Percentiles rank a stretch among this genome's conserved stretches.
Conservation (phyloP, 2,888 invertebrate species). For the Noctua comes region DNA sequence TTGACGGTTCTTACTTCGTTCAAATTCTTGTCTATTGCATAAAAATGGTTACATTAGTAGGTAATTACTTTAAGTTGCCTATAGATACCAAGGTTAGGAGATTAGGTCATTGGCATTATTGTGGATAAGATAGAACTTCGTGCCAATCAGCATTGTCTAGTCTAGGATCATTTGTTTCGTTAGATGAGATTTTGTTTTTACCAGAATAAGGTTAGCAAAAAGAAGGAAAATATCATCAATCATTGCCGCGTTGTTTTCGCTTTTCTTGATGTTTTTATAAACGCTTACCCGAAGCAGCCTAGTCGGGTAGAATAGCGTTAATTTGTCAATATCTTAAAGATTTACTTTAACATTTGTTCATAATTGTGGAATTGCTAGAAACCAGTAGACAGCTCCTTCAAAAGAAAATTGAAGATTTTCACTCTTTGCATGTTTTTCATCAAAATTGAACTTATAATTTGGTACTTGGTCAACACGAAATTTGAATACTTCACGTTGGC, state of each 20-base stretch:
- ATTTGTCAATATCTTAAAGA: background rate
- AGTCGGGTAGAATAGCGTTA: background rate
- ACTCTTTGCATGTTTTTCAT: no score
- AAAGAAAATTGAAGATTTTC: background rate
- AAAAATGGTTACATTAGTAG: no score
- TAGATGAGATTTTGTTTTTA: constrained; percentile 26
- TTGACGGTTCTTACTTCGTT: no score
- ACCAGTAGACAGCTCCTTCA: no score
- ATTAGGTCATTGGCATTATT: constrained; percentile 8
- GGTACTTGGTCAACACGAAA: background rate
- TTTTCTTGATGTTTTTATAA: constrained; percentile 21
- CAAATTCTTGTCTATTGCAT: no score
- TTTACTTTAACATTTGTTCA: background rate
- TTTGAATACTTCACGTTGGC: background rate
- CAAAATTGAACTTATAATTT: background rate
- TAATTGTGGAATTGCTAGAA: background rate
- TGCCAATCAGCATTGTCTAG: constrained; percentile 2
- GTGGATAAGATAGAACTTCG: background rate
- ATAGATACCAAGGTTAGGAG: background rate
- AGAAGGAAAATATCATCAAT: constrained; percentile 35
- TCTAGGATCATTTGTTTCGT: constrained; percentile 12
- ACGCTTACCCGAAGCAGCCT: background rate
- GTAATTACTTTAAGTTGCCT: no score
- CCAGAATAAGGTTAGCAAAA: constrained; percentile 24
- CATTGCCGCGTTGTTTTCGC: constrained; percentile 32